phyloP scores from a whole-genome alignment of 1,140 invertebrate genomes.

The Drosophila santomea region DNA sequence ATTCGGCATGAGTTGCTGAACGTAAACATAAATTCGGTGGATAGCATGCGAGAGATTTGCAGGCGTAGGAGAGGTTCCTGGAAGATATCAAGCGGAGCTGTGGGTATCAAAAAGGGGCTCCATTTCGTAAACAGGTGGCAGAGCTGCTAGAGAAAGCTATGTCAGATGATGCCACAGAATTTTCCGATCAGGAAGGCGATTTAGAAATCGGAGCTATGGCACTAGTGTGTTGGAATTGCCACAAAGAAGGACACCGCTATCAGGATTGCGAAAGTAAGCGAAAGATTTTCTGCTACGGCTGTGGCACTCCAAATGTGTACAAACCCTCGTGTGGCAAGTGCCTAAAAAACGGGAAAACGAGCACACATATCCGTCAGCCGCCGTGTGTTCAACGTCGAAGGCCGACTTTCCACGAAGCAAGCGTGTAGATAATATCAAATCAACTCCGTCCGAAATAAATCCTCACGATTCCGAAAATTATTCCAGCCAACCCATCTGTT shows the following conservation, averaged over 20 bases:
- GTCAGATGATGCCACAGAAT: background rate
- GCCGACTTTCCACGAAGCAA: background rate
- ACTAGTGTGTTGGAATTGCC: constrained; percentile 30
- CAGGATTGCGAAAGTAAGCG: constrained; percentile 15
- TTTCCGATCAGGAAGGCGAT: background rate
- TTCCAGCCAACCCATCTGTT: too few species aligned
- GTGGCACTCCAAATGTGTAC: background rate
- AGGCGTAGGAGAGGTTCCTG: background rate
- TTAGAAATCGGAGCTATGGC: background rate
- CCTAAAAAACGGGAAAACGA: constrained; percentile 5
- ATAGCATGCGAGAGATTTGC: background rate
- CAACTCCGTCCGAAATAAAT: too few species aligned
- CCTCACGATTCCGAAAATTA: too few species aligned
- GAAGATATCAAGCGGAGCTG: background rate
- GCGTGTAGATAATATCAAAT: too few species aligned
- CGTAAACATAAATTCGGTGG: too few species aligned
- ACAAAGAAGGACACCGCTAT: constrained; percentile 18
- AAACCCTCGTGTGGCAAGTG: constrained; percentile 18
- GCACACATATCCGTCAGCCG: constrained; percentile 5
- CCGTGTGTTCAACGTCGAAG: background rate
- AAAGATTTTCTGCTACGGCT: constrained; percentile 1
- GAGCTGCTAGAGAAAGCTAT: background rate
- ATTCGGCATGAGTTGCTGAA: too few species aligned
- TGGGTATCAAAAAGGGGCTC: background rate
- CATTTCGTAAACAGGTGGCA: background rate